phyloP scores from a whole-genome alignment of 2,113 vertebrate species.

The Chaetodon trifascialis region DNA sequence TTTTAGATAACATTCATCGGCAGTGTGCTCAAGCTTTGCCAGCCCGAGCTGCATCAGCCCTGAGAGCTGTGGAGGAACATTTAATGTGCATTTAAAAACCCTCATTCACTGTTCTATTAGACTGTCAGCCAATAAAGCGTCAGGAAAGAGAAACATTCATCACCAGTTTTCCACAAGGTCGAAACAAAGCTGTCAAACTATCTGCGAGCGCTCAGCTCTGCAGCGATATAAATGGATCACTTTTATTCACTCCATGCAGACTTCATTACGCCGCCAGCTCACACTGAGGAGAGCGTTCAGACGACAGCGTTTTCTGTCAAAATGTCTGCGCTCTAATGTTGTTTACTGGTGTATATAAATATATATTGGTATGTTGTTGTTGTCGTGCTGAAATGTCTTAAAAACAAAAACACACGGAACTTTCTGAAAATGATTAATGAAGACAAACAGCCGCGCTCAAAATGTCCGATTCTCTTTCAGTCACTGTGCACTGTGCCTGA shows the following conservation, averaged over 20 bases:
- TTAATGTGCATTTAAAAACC: constrained; percentile 39
- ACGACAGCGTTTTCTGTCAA: not conserved
- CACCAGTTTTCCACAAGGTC: constrained; percentile 27
- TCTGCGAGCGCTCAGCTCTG: not conserved
- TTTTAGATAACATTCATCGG: constrained; percentile 16
- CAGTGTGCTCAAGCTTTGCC: not conserved
- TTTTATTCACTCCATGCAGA: not conserved
- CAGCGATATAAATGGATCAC: not conserved
- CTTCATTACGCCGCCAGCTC: not conserved
- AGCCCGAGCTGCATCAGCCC: not conserved
- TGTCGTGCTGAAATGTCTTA: not conserved
- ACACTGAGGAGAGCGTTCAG: not conserved
- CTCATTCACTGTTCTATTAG: constrained; percentile 9
- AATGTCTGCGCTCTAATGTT: not conserved
- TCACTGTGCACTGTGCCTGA: too few species aligned
- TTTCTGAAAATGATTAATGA: not conserved
- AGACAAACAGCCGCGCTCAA: not conserved
- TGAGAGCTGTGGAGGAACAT: constrained; percentile 2
- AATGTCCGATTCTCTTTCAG: not conserved
- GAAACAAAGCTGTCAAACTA: constrained; percentile 24
- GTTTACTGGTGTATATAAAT: not conserved
- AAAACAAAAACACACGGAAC: not conserved
- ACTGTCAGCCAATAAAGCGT: constrained; percentile 16
- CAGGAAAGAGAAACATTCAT: constrained; percentile 11
- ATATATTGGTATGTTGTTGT: not conserved